phyloP scores from a whole-genome alignment of 2,797 vertebrate genomes.

The Schizopygopsis pylzovi region DNA sequence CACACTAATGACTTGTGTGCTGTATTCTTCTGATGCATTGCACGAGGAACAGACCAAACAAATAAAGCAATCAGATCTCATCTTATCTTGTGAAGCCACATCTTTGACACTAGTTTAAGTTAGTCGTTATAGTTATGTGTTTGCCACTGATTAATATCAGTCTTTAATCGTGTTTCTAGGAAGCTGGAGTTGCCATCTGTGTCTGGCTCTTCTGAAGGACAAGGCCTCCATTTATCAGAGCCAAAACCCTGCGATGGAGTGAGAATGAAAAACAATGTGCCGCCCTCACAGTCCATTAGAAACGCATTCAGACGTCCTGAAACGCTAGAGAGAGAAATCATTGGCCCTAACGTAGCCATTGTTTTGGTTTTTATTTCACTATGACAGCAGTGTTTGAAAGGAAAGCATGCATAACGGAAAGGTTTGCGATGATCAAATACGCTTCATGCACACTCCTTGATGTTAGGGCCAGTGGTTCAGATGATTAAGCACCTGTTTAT shows the following conservation, averaged over 20 bases:
- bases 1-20: background rate
- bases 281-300: slow-evolving; percentile 44
- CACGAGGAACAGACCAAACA: background rate
- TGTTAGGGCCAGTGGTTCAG: slow-evolving; percentile 15
- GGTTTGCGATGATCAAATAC: slow-evolving; percentile 1
- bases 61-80: background rate
- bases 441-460: slow-evolving; percentile 26
- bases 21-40: background rate
- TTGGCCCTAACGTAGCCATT: slow-evolving; percentile 38
- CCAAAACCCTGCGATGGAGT: slow-evolving; percentile 84
- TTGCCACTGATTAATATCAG: background rate
- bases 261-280: slow-evolving; percentile 45
- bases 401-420: too few species aligned
- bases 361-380: slow-evolving; percentile 39
- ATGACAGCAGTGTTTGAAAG: slow-evolving; percentile 45
- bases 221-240: slow-evolving; percentile 98
- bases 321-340: slow-evolving; percentile 19
- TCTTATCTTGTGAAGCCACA: background rate
- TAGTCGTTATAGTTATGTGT: too few species aligned
- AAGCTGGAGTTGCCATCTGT: slow-evolving; percentile 98
- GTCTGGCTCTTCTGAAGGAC: slow-evolving; percentile 95
- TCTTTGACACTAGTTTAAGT: background rate
- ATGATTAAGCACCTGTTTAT: slow-evolving; percentile 47
- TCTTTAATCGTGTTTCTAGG: slow-evolving; percentile 71
- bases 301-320: slow-evolving; percentile 12